Evolutionary conservation across 2,888 invertebrate genomes (phyloP), one percentile per base, ranked within the genome.

Genomic region (Hemaris fuciformis): DNA sequence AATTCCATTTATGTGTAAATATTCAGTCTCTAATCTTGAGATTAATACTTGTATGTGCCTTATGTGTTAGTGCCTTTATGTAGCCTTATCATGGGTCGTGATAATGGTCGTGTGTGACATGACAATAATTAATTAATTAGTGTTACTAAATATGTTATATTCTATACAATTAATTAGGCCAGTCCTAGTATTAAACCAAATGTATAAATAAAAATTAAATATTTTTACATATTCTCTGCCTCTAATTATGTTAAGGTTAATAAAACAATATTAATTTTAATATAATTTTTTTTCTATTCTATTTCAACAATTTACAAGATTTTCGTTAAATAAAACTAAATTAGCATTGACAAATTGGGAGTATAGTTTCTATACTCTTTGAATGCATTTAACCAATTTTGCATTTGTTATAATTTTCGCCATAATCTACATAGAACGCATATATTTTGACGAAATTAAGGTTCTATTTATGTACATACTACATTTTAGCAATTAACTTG

Each of bases 361-460:
- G 87, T 90, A 90, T 90, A 70, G 45, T 71, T 66, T 61, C 72
- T 78, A 90, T 91, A 91, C 88, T 91, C 85, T 91, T 89, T 84
- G 88, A 87, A 90, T 89, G 88, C 89, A 74, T 69, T 68, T 27
- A 46, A 53, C 46, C 20, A 60, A 46, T 62, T 38, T 42, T 46
- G 45, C n/a, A n/a, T 65, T 23, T 59, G 63, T 62, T 63, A 60
- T 64, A 60, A 34, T 63, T 67, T 62, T 64, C 59, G 31, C 48
- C 25, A 48, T 27, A 48, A 27, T 48, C 18, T 53, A 31, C 53
- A 53, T 18, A 27, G 7, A 15, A 31, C 15, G 10, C 10, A 38
- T 31, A 45, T 31, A 31, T 18, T 18, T 10, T 53, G 53, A 8
- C 53, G 53, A 27, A 18, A 31, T 8, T 53, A 31, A 8, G 18